Evolutionary conservation across 2,888 invertebrate genomes (phyloP).

Genomic region (Caenorhabditis macrosperma): DNA sequence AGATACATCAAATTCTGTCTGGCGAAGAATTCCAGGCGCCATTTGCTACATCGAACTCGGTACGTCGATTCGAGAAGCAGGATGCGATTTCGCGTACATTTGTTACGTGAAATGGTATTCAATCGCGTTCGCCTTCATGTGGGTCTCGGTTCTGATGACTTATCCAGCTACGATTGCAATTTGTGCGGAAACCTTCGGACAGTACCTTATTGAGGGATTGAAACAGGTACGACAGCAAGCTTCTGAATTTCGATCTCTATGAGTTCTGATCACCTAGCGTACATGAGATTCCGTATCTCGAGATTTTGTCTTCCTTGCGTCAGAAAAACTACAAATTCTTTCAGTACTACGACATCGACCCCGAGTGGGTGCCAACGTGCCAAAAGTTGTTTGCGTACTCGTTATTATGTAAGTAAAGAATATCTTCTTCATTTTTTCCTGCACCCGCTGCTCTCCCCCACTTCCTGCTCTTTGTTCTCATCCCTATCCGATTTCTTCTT

Average conservation of each 20-base stretch:
- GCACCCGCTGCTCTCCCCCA: slow-evolving; percentile 11
- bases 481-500: slow-evolving; percentile 44
- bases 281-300: too few relatives aligned
- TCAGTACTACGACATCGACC: slow-evolving; percentile 75
- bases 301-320: not conserved
- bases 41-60: slow-evolving; percentile 79
- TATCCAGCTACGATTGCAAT: slow-evolving; percentile 79
- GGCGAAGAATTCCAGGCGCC: slow-evolving; percentile 68
- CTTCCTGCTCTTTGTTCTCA: slow-evolving; percentile 29
- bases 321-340: slow-evolving; percentile 15
- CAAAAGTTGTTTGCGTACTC: slow-evolving; percentile 79
- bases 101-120: slow-evolving; percentile 75
- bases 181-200: slow-evolving; percentile 79
- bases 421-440: slow-evolving; percentile 35
- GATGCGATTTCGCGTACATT: slow-evolving; percentile 79
- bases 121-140: slow-evolving; percentile 79
- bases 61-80: slow-evolving; percentile 78
- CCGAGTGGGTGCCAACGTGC: slow-evolving; percentile 69
- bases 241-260: too few relatives aligned
- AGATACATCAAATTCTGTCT: not conserved
- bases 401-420: slow-evolving; percentile 71
- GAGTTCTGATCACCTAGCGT: too few relatives aligned
- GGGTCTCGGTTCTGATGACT: slow-evolving; percentile 79
- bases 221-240: slow-evolving; percentile 61
- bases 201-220: slow-evolving; percentile 73